Evolutionary conservation across 2,113 vertebrate genomes (phyloP).

Genomic region (Mustelus asterias): DNA sequence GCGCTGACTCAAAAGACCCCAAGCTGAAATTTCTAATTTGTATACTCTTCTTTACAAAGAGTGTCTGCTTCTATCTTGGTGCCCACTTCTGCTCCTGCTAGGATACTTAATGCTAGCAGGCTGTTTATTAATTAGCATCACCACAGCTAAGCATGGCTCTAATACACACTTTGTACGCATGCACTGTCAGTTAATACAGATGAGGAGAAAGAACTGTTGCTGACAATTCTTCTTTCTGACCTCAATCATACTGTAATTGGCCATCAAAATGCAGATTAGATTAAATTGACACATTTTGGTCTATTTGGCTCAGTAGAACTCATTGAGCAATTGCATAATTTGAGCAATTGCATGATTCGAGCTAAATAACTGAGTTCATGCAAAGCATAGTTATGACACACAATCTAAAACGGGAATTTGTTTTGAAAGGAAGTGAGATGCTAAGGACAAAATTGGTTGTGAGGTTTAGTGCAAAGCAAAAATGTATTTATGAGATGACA

Average conservation of each 20-base stretch:
- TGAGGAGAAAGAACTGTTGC: not conserved
- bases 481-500: not conserved
- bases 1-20: not conserved
- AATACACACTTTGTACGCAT: not conserved
- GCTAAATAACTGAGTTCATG: not conserved
- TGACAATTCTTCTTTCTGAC: not conserved
- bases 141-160: not conserved
- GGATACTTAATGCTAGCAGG: not conserved
- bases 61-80: not conserved
- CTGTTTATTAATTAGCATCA: not conserved
- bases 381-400: not conserved
- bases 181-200: not conserved
- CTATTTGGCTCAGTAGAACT: not conserved
- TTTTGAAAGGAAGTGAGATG: not conserved
- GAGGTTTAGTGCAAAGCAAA: not conserved
- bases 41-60: not conserved
- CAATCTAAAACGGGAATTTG: not conserved
- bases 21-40: not conserved
- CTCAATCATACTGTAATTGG: not conserved
- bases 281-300: not conserved
- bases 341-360: not conserved
- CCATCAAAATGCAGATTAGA: not conserved
- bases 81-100: not conserved
- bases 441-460: not conserved
- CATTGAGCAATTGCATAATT: not conserved